Conservation (phyloP, 2,113 vertebrate species). For the Macroglossus sobrinus region DNA sequence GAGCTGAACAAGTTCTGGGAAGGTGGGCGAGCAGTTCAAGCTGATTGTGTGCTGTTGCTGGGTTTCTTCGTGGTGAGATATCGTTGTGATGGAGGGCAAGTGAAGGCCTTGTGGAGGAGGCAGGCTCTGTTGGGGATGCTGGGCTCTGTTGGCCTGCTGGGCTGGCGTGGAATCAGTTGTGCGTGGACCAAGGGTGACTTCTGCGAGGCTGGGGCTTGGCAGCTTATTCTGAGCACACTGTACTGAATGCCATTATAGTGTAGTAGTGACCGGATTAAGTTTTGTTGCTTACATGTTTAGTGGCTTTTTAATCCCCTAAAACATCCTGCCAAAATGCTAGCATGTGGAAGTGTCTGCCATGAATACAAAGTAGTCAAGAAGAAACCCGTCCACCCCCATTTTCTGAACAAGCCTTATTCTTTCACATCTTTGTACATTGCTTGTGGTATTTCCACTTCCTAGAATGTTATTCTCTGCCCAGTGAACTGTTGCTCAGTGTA, state of each 20-base stretch:
- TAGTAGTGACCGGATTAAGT: background rate
- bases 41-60: too few relatives aligned
- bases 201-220: background rate
- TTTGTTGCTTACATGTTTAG: background rate
- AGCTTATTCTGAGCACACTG: background rate
- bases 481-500: background rate
- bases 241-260: background rate
- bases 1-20: background rate
- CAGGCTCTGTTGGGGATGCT: background rate
- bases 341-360: background rate
- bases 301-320: background rate
- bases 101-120: background rate
- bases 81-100: background rate
- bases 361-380: background rate
- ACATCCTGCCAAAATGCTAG: background rate
- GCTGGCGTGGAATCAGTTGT: background rate
- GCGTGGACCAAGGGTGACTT: background rate
- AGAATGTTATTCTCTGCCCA: background rate
- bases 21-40: background rate
- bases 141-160: background rate
- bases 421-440: conserved; percentile 15
- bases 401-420: background rate
- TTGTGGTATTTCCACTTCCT: conserved; percentile 13
- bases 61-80: background rate
- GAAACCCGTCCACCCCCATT: background rate